These are phyloP conservation scores for Drosophila teissieri DNA, from an alignment of 1,140 invertebrate genomes.

Conservation along the genomic window DNA sequence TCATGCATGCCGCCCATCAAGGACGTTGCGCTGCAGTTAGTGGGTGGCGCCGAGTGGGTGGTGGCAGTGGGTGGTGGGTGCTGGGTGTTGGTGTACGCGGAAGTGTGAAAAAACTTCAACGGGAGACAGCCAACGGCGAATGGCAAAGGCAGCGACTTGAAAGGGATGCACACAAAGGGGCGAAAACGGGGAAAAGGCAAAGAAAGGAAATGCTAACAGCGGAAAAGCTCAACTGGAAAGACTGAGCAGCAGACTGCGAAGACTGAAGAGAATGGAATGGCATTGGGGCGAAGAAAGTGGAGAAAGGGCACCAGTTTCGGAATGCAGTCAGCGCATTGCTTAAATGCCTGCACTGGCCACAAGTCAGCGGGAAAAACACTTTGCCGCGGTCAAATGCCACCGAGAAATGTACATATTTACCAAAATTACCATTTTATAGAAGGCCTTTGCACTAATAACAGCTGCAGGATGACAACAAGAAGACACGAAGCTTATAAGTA, in stretches of 20 bases:
- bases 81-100: background rate
- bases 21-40: constrained; percentile 7
- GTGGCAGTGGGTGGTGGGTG: too few species aligned
- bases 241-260: too few species aligned
- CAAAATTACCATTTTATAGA: too few species aligned
- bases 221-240: constrained; percentile 4
- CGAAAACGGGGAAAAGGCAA: background rate
- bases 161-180: background rate
- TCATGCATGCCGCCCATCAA: constrained; percentile 39
- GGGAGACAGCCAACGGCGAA: constrained; percentile 12
- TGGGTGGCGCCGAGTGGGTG: background rate
- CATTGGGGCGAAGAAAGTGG: background rate
- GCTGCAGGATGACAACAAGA: too few species aligned
- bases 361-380: too few species aligned
- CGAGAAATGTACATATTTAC: too few species aligned
- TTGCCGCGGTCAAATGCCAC: too few species aligned
- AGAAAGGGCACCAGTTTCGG: constrained; percentile 9
- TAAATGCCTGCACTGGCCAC: background rate
- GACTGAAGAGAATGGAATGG: background rate
- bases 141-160: constrained; percentile 25
- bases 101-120: constrained; percentile 48
- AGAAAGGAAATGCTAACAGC: constrained; percentile 23
- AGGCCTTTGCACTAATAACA: too few species aligned
- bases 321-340: constrained; percentile 11
- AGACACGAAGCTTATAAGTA: too few species aligned